Evolutionary conservation across 2,113 vertebrate genomes (phyloP), one percentile per base, ranked within the genome.

Genomic region (Eretmodus cyanostictus): DNA sequence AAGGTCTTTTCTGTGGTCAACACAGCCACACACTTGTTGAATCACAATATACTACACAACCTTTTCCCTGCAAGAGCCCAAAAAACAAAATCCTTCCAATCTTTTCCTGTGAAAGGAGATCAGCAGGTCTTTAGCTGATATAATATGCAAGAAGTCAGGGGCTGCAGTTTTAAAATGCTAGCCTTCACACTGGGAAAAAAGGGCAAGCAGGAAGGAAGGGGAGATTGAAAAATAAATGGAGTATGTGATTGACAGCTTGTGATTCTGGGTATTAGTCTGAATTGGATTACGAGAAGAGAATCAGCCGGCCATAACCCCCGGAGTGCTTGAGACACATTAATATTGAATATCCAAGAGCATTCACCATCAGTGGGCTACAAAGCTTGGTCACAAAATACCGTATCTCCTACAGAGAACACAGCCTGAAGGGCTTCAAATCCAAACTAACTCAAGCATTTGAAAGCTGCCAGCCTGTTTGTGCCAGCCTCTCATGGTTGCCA

Each of bases 151-250:
- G 51, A 55, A 4, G 53, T 45, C 49, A 79, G 82, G 34, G 86
- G 54, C 3, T 5, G 53, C 12, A 3, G 85, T 42, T 73, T 89
- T 92, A 63, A 90, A 87, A 93, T 82, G 89, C 90, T 83, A 45
- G 38, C 66, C 83, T 81, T 85, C 88, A 34, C 73, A 31, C 17
- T 31, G 83, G 78, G 22, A 19, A 29, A 47, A 54, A 87, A 85
- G 83, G 38, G 36, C 3, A 10, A 88, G 8, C 27, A 14, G 81
- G 78, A 63, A 87, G 51, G 83, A 81, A 61, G 14, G 22, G 78
- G 61, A 94, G 90, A 94, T 94, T 93, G 95, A 89, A 94, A 95
- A 95, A 92, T 94, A 95, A 95, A 95, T 94, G 92, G 93, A 89
- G 83, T 92, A 80, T 85, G 87, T 90, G 95, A 95, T 83, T 92